Evolutionary conservation across 2,797 vertebrate species (phyloP).

Genomic region (Amniataba percoides): DNA sequence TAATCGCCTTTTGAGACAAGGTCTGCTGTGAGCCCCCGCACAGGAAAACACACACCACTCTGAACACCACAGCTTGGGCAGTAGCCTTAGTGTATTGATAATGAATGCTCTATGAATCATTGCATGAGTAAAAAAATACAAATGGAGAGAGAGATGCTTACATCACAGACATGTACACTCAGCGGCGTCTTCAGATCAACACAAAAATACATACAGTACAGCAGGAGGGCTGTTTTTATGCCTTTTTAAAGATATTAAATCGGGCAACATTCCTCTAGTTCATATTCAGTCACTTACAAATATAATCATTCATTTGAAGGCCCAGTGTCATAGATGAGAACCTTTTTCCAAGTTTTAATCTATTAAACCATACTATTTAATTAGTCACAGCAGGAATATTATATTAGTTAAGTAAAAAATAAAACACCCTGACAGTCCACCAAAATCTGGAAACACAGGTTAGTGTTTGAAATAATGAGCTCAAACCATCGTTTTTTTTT

Average conservation of each 20-base stretch:
- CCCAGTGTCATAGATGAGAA: slow-evolving; percentile 50
- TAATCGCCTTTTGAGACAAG: slow-evolving; percentile 5
- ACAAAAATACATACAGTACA: slow-evolving; percentile 74
- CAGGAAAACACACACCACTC: slow-evolving; percentile 28
- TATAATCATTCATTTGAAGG: slow-evolving; percentile 48
- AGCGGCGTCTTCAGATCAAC: slow-evolving; percentile 67
- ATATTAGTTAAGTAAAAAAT: slow-evolving; percentile 54
- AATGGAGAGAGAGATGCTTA: slow-evolving; percentile 71
- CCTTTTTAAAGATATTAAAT: slow-evolving; percentile 51
- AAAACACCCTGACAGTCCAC: slow-evolving; percentile 43
- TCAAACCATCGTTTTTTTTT: slow-evolving; percentile 40
- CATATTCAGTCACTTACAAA: slow-evolving; percentile 55
- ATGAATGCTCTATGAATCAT: slow-evolving; percentile 75
- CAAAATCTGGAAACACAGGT: slow-evolving; percentile 55
- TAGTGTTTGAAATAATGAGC: slow-evolving; percentile 52
- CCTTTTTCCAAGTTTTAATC: slow-evolving; percentile 35
- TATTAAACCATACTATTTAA: slow-evolving; percentile 53
- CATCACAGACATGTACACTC: slow-evolving; percentile 77
- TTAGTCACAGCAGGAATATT: slow-evolving; percentile 67
- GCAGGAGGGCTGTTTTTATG: slow-evolving; percentile 59
- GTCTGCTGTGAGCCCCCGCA: background rate
- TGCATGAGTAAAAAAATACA: slow-evolving; percentile 82
- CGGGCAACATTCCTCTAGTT: slow-evolving; percentile 62
- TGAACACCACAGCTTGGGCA: slow-evolving; percentile 61
- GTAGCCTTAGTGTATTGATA: slow-evolving; percentile 71